Evolutionary conservation across 2,797 vertebrate species (phyloP), one percentile per base, ranked within the genome.

Genomic region (Urocyon cinereoargenteus): DNA sequence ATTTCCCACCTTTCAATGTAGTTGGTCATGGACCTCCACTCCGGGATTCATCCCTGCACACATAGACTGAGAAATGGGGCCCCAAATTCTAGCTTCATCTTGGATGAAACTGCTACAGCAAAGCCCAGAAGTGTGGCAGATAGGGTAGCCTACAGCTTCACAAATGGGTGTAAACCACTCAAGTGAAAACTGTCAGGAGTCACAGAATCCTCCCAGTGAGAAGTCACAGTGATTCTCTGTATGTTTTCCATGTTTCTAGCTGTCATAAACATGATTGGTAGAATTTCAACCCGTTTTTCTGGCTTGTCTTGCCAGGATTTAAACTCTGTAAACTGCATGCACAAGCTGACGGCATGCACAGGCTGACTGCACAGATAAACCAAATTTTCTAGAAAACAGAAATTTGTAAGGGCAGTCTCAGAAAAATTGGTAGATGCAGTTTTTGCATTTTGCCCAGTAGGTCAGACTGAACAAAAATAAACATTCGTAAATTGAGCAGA

Each of bases 391-490:
- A 62, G 51, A 72, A 92, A 90, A 93, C 6, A n/a, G 57, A n/a
- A 77, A 62, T 72, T 45, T 73, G 40, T 68, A 93, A 84, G 83
- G 40, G 24, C 34, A 81, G 36, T 31, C 59, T 73, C 40, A 81
- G 78, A 85, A 40, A 88, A 40, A 90, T 62, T 62, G 94, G 16
- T 22, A 40, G 68, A 77, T 31, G 59, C 64, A 81, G 24, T 16
- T 86, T 86, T 82, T 86, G 21, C 12, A 31, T 94, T 81, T 61
- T 66, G 51, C 12, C 16, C 13, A n/a, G 73, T 40, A 87, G 51
- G 57, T 91, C 75, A 85, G 34, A 68, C 34, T 49, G 62, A 75
- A 62, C 66, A 93, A 89, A 89, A 95, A 81, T 34, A 91, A 91
- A 34, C 53, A 86, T 90, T 82, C 72, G 34, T 51, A 55, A 85